Conservation (phyloP, 2,113 vertebrate species). For the Xerus inauris region DNA sequence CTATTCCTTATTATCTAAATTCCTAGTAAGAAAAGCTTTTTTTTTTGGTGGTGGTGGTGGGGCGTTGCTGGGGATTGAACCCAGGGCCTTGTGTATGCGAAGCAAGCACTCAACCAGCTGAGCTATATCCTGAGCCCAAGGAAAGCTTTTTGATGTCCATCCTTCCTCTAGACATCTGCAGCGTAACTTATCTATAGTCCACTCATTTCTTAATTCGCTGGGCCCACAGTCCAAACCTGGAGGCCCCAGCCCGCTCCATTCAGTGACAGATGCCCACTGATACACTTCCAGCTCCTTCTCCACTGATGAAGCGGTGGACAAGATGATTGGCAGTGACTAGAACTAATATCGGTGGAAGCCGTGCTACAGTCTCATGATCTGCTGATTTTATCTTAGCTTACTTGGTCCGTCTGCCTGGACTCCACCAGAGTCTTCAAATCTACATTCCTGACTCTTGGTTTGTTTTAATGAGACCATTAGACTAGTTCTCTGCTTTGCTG, state of each 20-base stretch:
- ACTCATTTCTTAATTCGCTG: background rate
- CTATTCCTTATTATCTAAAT: background rate
- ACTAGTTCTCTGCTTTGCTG: background rate
- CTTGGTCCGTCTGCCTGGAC: background rate
- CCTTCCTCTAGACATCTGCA: background rate
- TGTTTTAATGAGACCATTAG: background rate
- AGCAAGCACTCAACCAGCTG: too few relatives aligned
- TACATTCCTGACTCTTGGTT: background rate
- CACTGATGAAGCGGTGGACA: background rate
- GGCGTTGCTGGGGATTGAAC: too few relatives aligned
- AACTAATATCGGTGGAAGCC: background rate
- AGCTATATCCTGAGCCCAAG: too few relatives aligned
- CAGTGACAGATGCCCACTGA: background rate
- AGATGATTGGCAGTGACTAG: background rate
- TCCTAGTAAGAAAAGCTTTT: background rate
- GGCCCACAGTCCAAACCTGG: background rate
- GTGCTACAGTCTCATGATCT: background rate
- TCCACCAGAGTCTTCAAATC: background rate
- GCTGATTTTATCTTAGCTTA: background rate
- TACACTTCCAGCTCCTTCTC: background rate
- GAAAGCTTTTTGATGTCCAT: background rate
- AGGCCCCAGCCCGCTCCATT: background rate
- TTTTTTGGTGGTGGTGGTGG: too few relatives aligned
- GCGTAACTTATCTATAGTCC: background rate
- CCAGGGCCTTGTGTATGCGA: too few relatives aligned